A percentile compares a stretch with the other conserved stretches of the same genome.
phyloP scores from a whole-genome alignment of 2,113 vertebrate species.

The Rissa tridactyla region DNA sequence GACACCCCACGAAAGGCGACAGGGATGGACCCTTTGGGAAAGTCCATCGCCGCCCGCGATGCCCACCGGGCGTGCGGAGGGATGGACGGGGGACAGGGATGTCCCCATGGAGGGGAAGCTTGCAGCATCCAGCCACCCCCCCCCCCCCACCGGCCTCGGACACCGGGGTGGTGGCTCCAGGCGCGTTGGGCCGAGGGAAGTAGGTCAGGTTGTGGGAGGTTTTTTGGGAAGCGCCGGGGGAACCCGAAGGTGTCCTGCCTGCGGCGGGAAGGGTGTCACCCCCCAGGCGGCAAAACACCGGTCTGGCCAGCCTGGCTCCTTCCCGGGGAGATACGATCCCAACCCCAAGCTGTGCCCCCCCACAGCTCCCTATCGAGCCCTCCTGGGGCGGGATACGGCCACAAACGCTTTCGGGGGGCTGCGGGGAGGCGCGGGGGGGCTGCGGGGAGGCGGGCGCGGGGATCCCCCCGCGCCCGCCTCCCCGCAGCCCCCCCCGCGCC shows the following conservation, averaged over 20 bases:
- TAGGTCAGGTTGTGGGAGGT: constrained; percentile 53
- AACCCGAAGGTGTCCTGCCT: constrained; percentile 14
- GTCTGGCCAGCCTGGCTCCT: constrained; percentile 53
- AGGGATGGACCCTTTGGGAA: not conserved
- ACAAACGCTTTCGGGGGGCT: not conserved
- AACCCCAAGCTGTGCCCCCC: not conserved
- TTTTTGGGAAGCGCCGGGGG: constrained; percentile 9
- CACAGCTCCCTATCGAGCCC: not conserved
- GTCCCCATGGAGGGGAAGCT: not conserved
- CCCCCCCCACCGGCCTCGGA: not conserved
- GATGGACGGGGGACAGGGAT: not conserved
- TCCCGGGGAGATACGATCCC: not conserved
- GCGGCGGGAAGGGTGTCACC: constrained; percentile 23
- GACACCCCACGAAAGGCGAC: not conserved
- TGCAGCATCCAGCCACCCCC: not conserved
- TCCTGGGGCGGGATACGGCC: not conserved
- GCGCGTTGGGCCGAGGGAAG: not conserved
- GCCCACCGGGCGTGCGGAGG: not conserved
- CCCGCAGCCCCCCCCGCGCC: not conserved
- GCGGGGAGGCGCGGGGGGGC: not conserved
- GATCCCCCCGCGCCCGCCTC: not conserved
- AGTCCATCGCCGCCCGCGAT: not conserved
- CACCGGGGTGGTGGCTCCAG: not conserved
- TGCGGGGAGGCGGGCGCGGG: not conserved
- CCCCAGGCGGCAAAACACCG: constrained; percentile 38